phyloP scores from a whole-genome alignment of 1,140 invertebrate species.

The Oryctes rhinoceros region DNA sequence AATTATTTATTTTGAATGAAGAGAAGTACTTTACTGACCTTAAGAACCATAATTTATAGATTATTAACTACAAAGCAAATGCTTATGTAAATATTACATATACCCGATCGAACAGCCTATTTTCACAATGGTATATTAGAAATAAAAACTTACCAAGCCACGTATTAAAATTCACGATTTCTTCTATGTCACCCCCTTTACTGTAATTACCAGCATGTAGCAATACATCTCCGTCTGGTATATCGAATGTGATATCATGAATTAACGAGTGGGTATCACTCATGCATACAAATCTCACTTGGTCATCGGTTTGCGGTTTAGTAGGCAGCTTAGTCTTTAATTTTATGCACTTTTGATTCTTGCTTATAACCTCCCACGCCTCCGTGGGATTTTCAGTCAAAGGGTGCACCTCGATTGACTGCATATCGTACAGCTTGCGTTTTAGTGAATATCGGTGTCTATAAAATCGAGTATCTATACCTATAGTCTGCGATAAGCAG shows the following conservation, averaged over 20 bases:
- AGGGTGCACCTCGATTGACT: slow-evolving; percentile 64
- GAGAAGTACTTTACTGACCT: no score
- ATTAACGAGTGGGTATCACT: slow-evolving; percentile 86
- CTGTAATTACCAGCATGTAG: slow-evolving; percentile 92
- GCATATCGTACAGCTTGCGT: not conserved
- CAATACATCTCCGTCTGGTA: slow-evolving; percentile 84
- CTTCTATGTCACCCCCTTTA: slow-evolving; percentile 75
- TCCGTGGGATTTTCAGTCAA: slow-evolving; percentile 71
- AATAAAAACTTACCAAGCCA: slow-evolving; percentile 72
- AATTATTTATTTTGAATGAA: no score
- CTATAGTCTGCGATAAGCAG: not conserved
- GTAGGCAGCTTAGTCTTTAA: slow-evolving; percentile 69
- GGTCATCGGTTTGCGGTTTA: slow-evolving; percentile 64
- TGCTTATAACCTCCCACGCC: slow-evolving; percentile 73
- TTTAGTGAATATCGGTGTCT: not conserved
- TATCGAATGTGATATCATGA: slow-evolving; percentile 74
- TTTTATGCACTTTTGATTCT: slow-evolving; percentile 73
- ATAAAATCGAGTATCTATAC: not conserved
- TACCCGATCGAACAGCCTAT: no score
- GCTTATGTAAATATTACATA: no score
- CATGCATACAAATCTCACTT: slow-evolving; percentile 84
- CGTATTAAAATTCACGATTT: slow-evolving; percentile 82
- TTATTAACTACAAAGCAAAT: no score
- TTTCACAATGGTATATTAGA: no score
- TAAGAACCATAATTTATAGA: no score